Conservation (phyloP, 2,797 vertebrate species). For the Dipus sagitta region DNA sequence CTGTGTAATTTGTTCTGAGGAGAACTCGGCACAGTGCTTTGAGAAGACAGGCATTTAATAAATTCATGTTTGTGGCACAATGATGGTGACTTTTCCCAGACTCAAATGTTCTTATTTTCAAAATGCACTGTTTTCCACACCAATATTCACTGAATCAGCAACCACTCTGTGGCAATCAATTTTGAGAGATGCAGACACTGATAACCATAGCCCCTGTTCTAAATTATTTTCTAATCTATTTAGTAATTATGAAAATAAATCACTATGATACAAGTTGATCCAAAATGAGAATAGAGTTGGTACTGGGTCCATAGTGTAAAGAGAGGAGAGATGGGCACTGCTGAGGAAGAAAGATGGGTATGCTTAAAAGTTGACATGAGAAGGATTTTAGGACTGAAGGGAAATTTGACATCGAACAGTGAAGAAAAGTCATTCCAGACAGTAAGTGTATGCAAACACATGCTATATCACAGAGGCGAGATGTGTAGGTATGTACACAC, state of each 20-base stretch:
- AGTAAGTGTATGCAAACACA: neutral
- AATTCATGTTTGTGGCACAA: conserved; percentile 15
- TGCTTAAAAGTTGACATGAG: neutral
- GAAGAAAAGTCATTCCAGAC: neutral
- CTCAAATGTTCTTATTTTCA: neutral
- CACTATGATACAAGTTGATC: neutral
- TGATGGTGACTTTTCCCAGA: neutral
- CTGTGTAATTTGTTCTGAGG: conserved; percentile 64
- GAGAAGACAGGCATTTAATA: conserved; percentile 11
- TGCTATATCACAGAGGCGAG: neutral
- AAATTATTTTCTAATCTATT: neutral
- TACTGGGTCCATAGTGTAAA: neutral
- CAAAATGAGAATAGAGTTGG: neutral
- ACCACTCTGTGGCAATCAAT: neutral
- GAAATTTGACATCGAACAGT: neutral
- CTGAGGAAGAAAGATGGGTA: neutral
- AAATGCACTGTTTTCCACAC: neutral
- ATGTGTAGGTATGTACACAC: neutral
- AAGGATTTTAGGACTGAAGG: neutral
- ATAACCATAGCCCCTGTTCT: neutral
- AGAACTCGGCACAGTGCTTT: neutral
- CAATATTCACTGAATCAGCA: neutral
- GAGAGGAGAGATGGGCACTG: neutral
- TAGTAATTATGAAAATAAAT: neutral
- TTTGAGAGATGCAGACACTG: neutral